phyloP scores from a whole-genome alignment of 2,888 invertebrate species.

The Meteorus cinctellus region DNA sequence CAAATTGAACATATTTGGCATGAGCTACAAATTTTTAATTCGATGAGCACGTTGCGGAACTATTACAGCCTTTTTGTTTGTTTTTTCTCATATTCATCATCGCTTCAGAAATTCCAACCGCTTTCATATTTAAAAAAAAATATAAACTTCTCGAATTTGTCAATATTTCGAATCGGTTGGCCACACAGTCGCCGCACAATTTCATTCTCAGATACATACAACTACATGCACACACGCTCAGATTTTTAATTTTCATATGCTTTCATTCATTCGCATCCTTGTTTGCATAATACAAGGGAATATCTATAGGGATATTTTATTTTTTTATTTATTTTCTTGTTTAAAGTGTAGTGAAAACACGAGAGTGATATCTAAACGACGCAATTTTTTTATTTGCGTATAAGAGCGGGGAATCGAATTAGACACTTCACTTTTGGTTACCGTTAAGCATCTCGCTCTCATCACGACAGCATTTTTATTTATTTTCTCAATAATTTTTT shows the following conservation, averaged over 20 bases:
- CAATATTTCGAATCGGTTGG: slow-evolving; percentile 20
- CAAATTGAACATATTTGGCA: slow-evolving; percentile 8
- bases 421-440: slow-evolving; percentile 5
- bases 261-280: slow-evolving; percentile 16
- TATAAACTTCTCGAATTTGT: slow-evolving; percentile 14
- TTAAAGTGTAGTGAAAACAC: slow-evolving; percentile 58
- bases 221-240: neutral
- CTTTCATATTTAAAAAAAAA: slow-evolving; percentile 1
- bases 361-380: slow-evolving; percentile 55
- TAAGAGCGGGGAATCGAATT: slow-evolving; percentile 28
- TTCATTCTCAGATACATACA: neutral
- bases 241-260: neutral
- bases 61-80: neutral
- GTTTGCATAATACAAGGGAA: slow-evolving; percentile 37
- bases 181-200: slow-evolving; percentile 20
- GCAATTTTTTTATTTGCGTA: slow-evolving; percentile 29
- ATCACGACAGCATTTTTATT: slow-evolving; percentile 39
- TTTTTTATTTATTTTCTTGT: slow-evolving; percentile 36
- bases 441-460: slow-evolving; percentile 25
- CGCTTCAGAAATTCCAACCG: slow-evolving; percentile 17
- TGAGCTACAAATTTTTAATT: slow-evolving; percentile 15
- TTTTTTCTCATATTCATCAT: neutral
- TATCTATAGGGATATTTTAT: slow-evolving; percentile 36
- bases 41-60: slow-evolving; percentile 1
- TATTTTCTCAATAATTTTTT: slow-evolving; percentile 18